These are phyloP conservation scores for Daubentonia madagascariensis DNA, from an alignment of 2,113 vertebrate genomes.

Conservation along the genomic window DNA sequence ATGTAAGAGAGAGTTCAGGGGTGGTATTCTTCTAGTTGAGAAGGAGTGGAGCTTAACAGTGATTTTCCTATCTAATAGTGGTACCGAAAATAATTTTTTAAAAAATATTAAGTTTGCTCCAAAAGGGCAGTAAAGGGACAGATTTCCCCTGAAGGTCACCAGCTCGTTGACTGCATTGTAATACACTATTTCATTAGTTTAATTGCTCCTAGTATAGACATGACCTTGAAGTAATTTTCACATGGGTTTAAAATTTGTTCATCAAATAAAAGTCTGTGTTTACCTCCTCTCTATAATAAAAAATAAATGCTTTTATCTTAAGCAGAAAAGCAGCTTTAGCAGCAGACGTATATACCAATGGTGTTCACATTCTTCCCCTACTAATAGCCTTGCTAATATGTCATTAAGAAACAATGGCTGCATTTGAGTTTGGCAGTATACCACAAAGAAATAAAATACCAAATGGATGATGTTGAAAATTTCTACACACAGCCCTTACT, in stretches of 20 bases:
- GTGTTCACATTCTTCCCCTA: neutral
- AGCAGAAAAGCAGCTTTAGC: neutral
- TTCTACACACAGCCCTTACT: neutral
- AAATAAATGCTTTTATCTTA: neutral
- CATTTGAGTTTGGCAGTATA: neutral
- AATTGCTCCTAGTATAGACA: neutral
- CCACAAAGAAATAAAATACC: neutral
- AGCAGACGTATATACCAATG: neutral
- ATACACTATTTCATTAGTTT: neutral
- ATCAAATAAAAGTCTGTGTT: neutral
- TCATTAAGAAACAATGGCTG: constrained; percentile 16
- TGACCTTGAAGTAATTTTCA: neutral
- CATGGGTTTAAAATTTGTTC: neutral
- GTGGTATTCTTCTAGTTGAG: neutral
- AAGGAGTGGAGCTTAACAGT: rapidly evolving
- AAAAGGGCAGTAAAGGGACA: neutral
- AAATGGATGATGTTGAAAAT: neutral
- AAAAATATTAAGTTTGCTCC: neutral
- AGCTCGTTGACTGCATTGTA: neutral
- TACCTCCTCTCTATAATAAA: neutral
- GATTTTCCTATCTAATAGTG: neutral
- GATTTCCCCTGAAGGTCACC: neutral
- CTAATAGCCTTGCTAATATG: neutral
- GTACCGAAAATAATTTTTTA: neutral
- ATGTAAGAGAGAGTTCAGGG: rapidly evolving